phyloP scores from a whole-genome alignment of 2,797 vertebrate species.

The Enteromius anoplus region DNA sequence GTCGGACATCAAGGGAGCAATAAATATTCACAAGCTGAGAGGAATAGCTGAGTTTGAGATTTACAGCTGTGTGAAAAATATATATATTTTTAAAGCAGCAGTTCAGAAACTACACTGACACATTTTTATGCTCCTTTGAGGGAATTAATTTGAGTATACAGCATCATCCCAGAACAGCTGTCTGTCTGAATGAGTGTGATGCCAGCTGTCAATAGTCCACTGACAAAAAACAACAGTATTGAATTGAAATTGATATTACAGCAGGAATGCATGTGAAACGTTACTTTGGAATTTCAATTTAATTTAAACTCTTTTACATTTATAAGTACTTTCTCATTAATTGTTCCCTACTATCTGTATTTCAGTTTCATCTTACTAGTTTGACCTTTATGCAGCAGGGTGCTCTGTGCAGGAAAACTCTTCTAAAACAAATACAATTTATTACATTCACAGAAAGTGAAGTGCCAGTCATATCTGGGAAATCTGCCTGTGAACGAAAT shows the following conservation, averaged over 20 bases:
- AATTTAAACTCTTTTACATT: not conserved
- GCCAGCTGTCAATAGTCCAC: slow-evolving; percentile 15
- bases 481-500: not conserved
- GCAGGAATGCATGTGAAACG: not conserved
- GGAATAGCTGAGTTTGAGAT: slow-evolving; percentile 1
- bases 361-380: not conserved
- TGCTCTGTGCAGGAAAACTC: not conserved
- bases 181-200: slow-evolving; percentile 27
- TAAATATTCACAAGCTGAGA: slow-evolving; percentile 34
- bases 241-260: not conserved
- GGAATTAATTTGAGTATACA: not conserved
- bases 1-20: slow-evolving; percentile 15
- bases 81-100: not conserved
- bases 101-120: slow-evolving; percentile 14
- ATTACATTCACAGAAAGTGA: not conserved
- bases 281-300: not conserved
- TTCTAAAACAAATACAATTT: not conserved
- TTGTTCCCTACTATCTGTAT: not conserved
- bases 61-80: slow-evolving; percentile 11
- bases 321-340: not conserved
- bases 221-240: not conserved
- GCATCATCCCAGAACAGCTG: not conserved
- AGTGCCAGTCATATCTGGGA: not conserved
- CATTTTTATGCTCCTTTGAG: not conserved
- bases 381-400: not conserved